Percentiles rank a stretch among this genome's conserved stretches.
Conservation (phyloP, 1,140 invertebrate genomes). For the Aculops lycopersici region DNA sequence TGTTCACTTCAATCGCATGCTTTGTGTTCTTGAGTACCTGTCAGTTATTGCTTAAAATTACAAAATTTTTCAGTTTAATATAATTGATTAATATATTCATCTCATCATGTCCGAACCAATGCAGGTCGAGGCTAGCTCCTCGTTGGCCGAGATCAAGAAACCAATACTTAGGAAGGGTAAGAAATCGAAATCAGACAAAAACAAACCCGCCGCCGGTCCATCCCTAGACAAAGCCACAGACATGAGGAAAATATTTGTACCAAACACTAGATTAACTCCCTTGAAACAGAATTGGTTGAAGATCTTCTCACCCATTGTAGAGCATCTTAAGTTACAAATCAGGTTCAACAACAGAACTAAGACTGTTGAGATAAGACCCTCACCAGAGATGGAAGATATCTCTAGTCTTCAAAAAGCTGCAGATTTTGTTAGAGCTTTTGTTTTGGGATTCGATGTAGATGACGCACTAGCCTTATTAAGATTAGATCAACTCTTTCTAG, state of each 20-base stretch:
- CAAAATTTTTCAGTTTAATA: too few relatives aligned
- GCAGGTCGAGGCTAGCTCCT: too few relatives aligned
- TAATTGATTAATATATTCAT: too few relatives aligned
- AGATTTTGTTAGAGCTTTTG: conserved; percentile 88
- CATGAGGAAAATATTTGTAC: conserved; percentile 26
- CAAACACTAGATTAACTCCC: conserved; percentile 47
- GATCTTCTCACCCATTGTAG: conserved; percentile 78
- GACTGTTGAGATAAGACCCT: conserved; percentile 46
- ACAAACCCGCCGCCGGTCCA: not conserved
- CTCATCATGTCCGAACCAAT: too few relatives aligned
- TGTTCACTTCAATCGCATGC: too few relatives aligned
- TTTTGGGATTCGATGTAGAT: conserved; percentile 83
- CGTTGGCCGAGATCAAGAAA: too few relatives aligned
- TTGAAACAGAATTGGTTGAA: conserved; percentile 88
- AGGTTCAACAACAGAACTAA: conserved; percentile 68
- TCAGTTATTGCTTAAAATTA: too few relatives aligned
- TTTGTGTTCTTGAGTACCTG: too few relatives aligned
- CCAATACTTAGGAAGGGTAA: too few relatives aligned
- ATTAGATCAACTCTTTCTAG: conserved; percentile 83
- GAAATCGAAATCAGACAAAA: not conserved
- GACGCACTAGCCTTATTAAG: conserved; percentile 75
- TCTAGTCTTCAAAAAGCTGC: conserved; percentile 75
- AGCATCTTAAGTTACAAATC: conserved; percentile 71
- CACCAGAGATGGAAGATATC: conserved; percentile 41
- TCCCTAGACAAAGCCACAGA: not conserved